These are phyloP conservation scores for Sprattus sprattus DNA, from an alignment of 2,113 vertebrate genomes.

Conservation along the genomic window DNA sequence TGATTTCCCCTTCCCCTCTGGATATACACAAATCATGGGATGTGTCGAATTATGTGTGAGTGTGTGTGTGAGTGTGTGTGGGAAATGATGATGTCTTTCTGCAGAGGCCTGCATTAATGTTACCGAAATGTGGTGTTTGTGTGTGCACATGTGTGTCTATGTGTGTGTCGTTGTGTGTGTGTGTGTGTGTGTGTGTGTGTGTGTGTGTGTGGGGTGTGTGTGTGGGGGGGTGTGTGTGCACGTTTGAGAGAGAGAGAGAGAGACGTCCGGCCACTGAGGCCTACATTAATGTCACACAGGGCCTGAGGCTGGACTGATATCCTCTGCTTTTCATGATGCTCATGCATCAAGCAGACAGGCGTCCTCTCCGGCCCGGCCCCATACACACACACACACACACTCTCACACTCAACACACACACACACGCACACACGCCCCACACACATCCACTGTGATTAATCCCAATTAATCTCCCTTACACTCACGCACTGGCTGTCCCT, in stretches of 20 bases:
- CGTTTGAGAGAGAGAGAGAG: background rate
- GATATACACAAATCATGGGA: background rate
- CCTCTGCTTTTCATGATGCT: constrained; percentile 44
- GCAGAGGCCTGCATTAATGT: background rate
- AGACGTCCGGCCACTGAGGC: background rate
- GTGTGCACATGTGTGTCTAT: background rate
- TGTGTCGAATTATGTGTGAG: background rate
- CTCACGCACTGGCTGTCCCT: background rate
- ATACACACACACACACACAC: background rate
- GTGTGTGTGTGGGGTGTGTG: background rate
- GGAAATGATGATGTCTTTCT: background rate
- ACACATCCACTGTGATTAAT: constrained; percentile 54
- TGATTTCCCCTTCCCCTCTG: background rate
- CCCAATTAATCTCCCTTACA: constrained; percentile 57
- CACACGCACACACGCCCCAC: constrained; percentile 17
- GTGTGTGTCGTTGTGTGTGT: background rate
- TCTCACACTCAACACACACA: too few relatives aligned
- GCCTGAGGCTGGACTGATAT: constrained; percentile 41
- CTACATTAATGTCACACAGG: constrained; percentile 3
- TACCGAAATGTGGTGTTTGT: background rate
- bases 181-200: background rate
- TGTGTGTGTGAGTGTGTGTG: background rate
- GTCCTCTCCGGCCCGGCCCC: constrained; percentile 45
- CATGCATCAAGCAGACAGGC: constrained; percentile 57
- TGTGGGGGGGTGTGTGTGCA: background rate